Base-by-base conservation (phyloP, 2,888 invertebrate species). In the Phengaris alcon region DNA sequence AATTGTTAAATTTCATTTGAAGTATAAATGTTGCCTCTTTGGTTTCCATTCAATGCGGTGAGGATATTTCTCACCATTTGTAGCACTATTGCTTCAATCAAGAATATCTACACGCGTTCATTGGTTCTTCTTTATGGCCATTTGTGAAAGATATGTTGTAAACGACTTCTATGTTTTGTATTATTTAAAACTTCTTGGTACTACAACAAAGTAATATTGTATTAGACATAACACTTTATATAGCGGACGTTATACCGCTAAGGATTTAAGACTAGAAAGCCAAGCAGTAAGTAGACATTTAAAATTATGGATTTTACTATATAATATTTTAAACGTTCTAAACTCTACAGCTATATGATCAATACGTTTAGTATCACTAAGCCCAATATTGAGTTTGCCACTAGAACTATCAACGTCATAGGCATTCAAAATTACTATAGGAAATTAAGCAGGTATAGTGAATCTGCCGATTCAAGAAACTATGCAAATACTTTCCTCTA, bases 81-180 rank as follows among this genome's bases (percentile, higher is more conserved):
- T 82, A 79, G 81, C 81, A 81, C 87, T 82, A 84, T 88, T 87
- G 84, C 84, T 86, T 83, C 83, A 82, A 83, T 81, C 82, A 83
- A 81, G 82, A 84, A 84, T 84, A 82, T 84, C 84, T 86, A 83
- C 84, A 85, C 83, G 83, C 83, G 78, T 77, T 79, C 80, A 82
- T 83, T 82, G 83, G 59, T 76, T 57, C 74, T 70, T 75, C 75
- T 77, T 77, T 78, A 79, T 76, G 75, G 75, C 75, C 77, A 78
- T 79, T 79, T 77, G 75, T 75, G 69, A 68, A 68, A 68, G 68
- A 68, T 68, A 68, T 74, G 75, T 75, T 75, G 74, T 54, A 74
- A 68, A 75, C 55, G 44, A 55, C 69, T 75, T 75, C 55, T 69
- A 75, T 69, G 70, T 51, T 48, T 46, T 69, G 69, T 15, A 51